Evolutionary conservation across 2,888 invertebrate species (phyloP).

Genomic region (Euphydryas editha): DNA sequence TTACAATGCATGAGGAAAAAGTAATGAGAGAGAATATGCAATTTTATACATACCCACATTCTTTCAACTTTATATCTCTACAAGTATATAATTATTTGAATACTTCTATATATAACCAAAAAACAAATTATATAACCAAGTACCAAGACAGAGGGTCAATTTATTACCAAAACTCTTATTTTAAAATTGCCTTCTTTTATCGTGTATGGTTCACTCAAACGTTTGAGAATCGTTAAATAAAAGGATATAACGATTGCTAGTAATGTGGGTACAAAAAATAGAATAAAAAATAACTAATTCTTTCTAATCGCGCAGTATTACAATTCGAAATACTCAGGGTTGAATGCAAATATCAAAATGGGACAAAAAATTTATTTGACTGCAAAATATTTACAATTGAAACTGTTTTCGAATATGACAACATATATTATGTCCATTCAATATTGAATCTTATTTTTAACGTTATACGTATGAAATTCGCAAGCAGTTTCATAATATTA

Average conservation of each 20-base stretch:
- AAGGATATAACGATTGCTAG: slow-evolving; percentile 25
- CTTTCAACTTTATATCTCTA: slow-evolving; percentile 6
- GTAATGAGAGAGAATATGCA: slow-evolving; percentile 15
- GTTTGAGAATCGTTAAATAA: not conserved
- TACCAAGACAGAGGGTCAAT: not conserved
- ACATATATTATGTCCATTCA: not conserved
- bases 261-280: slow-evolving; percentile 12
- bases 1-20: slow-evolving; percentile 67
- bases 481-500: slow-evolving; percentile 35
- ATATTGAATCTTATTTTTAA: not conserved
- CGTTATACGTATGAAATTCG: not conserved
- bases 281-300: not conserved
- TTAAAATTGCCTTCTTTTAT: not conserved
- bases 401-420: slow-evolving; percentile 31
- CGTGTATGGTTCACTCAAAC: not conserved
- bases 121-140: not conserved
- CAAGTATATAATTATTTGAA: not conserved
- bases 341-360: slow-evolving; percentile 15
- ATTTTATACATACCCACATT: slow-evolving; percentile 16
- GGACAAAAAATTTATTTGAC: slow-evolving; percentile 24
- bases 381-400: slow-evolving; percentile 30
- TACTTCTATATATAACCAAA: no score
- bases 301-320: not conserved
- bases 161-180: not conserved
- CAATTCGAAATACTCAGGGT: not conserved